These are phyloP conservation scores for Semibalanus balanoides DNA, from an alignment of 1,140 invertebrate species.

Conservation along the genomic window DNA sequence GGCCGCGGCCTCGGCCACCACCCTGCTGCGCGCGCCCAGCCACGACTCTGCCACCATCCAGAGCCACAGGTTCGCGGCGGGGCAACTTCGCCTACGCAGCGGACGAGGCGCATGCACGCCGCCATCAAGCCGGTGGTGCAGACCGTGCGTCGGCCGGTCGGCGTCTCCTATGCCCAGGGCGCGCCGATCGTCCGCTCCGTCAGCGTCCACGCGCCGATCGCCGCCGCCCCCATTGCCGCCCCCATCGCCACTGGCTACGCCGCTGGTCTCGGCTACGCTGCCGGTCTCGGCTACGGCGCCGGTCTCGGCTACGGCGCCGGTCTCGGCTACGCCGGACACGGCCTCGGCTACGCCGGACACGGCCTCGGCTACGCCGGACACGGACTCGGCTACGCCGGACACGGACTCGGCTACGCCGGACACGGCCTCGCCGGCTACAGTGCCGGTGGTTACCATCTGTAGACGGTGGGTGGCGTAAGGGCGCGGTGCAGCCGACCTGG, in stretches of 20 bases:
- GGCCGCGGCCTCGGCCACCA: neutral
- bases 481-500: too few species aligned
- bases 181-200: constrained; percentile 18
- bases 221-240: constrained; percentile 9
- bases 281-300: too few species aligned
- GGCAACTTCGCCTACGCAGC: constrained; percentile 41
- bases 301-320: too few species aligned
- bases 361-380: too few species aligned
- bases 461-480: too few species aligned
- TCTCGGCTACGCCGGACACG: constrained; percentile 7
- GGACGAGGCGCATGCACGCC: constrained; percentile 37
- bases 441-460: neutral
- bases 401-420: too few species aligned
- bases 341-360: too few species aligned
- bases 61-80: constrained; percentile 35
- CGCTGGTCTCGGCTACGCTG: constrained; percentile 7
- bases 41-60: constrained; percentile 39
- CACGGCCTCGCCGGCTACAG: too few species aligned
- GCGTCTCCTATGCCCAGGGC: constrained; percentile 22
- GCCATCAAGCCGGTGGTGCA: constrained; percentile 33
- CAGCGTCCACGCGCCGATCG: constrained; percentile 16
- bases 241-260: constrained; percentile 7
- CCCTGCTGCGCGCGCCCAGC: constrained; percentile 29
- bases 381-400: too few species aligned
- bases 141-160: constrained; percentile 26